Evolutionary conservation across 2,888 invertebrate genomes (phyloP).

Genomic region (Lasioglossum lativentre): DNA sequence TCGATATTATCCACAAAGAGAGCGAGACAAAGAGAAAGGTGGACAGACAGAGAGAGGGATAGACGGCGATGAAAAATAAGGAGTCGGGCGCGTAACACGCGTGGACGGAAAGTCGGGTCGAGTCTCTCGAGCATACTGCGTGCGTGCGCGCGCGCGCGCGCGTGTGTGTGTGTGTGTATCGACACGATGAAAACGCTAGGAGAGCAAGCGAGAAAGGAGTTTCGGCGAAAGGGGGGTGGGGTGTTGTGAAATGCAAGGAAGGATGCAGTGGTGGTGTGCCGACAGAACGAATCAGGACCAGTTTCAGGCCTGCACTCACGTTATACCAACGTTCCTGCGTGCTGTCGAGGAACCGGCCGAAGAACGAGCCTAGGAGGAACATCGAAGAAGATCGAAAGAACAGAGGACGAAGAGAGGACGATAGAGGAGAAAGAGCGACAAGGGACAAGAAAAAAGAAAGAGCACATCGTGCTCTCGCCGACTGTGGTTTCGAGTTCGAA

Average conservation of each 20-base stretch:
- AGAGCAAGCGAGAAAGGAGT: constrained; percentile 71
- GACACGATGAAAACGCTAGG: constrained; percentile 48
- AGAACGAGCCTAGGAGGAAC: background rate
- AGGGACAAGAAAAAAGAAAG: background rate
- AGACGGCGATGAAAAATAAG: constrained; percentile 4
- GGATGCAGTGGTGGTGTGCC: constrained; percentile 77
- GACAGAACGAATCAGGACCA: constrained; percentile 80
- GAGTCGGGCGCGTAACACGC: constrained; percentile 25
- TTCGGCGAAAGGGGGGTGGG: constrained; percentile 75
- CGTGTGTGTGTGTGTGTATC: constrained; percentile 9
- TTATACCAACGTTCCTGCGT: constrained; percentile 72
- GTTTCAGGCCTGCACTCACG: constrained; percentile 75
- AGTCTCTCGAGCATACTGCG: background rate
- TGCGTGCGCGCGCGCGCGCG: background rate
- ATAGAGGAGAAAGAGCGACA: background rate
- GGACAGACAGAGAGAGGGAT: background rate
- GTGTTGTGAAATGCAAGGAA: constrained; percentile 79
- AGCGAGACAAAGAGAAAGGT: background rate
- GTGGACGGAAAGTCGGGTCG: background rate
- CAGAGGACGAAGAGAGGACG: background rate
- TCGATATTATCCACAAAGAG: background rate
- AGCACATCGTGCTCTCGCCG: background rate
- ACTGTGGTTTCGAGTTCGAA: background rate
- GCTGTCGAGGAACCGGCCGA: constrained; percentile 53
- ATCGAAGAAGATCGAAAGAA: constrained; percentile 14